phyloP scores from a whole-genome alignment of 2,797 vertebrate genomes.

The Limnodromus scolopaceus region DNA sequence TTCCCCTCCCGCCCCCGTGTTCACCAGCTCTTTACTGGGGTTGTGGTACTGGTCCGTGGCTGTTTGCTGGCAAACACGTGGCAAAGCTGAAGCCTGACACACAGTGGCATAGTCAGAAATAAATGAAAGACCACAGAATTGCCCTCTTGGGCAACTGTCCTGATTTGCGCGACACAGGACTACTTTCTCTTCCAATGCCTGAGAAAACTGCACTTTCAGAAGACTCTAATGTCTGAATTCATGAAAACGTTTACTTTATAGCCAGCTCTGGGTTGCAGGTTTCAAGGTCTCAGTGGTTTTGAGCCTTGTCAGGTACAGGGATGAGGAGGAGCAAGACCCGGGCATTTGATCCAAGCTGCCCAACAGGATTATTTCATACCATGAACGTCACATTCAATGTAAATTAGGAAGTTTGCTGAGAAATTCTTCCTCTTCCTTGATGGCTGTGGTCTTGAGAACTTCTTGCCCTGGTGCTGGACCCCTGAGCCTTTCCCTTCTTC shows the following conservation, averaged over 20 bases:
- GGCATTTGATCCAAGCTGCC: background rate
- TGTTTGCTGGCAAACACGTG: background rate
- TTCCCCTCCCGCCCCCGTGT: background rate
- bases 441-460: background rate
- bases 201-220: background rate
- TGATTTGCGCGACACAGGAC: background rate
- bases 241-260: background rate
- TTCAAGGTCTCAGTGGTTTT: background rate
- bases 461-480: background rate
- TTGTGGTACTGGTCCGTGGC: background rate
- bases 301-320: background rate
- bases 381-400: background rate
- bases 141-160: background rate
- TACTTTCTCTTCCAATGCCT: background rate
- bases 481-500: background rate
- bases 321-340: background rate
- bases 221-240: background rate
- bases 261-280: background rate
- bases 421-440: background rate
- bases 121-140: background rate
- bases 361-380: background rate
- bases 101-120: slow-evolving; percentile 32
- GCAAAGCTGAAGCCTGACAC: slow-evolving; percentile 60
- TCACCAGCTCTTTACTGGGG: background rate
- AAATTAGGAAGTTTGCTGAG: background rate